phyloP scores from a whole-genome alignment of 2,113 vertebrate genomes.

The Microcebus ravelobensis region DNA sequence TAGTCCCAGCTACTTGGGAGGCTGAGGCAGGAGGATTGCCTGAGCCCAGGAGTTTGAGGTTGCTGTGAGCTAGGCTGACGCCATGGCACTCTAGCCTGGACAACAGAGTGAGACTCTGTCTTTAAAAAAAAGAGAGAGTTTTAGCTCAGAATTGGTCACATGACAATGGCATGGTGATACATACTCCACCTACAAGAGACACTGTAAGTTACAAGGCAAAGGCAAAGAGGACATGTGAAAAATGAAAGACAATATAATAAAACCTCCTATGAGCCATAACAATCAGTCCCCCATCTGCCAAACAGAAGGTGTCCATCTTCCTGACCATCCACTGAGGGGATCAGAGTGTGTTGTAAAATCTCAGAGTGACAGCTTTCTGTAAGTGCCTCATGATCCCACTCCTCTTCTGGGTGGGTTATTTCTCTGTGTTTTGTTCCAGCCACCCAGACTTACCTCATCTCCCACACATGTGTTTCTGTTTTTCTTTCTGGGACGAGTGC shows the following conservation, averaged over 20 bases:
- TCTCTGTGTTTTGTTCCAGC: neutral
- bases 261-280: no score
- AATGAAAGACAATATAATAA: neutral
- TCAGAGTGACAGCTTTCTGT: neutral
- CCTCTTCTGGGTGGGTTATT: neutral
- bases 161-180: neutral
- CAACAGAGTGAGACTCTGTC: no score
- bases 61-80: no score
- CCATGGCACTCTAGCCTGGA: no score
- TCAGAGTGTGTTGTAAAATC: neutral
- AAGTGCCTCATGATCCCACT: accelerated
- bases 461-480: neutral
- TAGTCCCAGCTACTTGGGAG: no score
- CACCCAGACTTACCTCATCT: neutral
- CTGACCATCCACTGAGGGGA: neutral
- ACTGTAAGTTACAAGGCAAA: neutral
- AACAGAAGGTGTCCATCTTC: neutral
- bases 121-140: neutral
- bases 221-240: neutral
- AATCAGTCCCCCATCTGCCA: neutral
- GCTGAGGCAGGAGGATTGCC: no score
- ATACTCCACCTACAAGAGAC: neutral
- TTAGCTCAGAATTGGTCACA: neutral
- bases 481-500: neutral
- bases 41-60: no score